Evolutionary conservation across 2,797 vertebrate genomes (phyloP).

Genomic region (Hemibagrus guttatus): DNA sequence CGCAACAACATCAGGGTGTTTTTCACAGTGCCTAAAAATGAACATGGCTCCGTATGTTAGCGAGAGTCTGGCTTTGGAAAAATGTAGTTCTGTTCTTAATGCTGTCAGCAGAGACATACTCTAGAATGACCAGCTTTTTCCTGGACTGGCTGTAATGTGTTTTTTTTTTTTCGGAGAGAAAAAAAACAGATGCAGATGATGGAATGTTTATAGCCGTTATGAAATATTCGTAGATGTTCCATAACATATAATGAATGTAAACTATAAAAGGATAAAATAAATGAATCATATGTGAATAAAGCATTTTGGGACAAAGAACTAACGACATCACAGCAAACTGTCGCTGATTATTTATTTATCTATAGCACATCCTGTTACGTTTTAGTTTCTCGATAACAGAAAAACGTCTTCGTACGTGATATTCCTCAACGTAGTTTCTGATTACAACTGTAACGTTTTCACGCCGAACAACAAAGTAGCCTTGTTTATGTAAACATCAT

Average conservation of each 20-base stretch:
- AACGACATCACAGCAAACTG: neutral
- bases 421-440: neutral
- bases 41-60: constrained; percentile 24
- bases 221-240: neutral
- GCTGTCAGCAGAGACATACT: constrained; percentile 29
- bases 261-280: neutral
- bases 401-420: neutral
- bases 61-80: constrained; percentile 27
- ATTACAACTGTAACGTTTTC: too few species aligned
- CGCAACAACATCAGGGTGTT: neutral
- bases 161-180: neutral
- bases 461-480: too few species aligned
- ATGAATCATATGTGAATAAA: too few species aligned
- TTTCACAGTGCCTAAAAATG: neutral
- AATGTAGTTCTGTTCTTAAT: constrained; percentile 33
- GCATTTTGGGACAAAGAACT: neutral
- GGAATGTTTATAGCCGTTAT: neutral
- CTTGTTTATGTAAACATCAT: neutral
- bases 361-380: neutral
- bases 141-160: constrained; percentile 30
- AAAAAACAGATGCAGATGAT: neutral
- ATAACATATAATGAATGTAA: neutral
- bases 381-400: neutral
- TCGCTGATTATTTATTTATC: neutral
- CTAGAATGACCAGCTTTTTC: constrained; percentile 46